Evolutionary conservation across 2,797 vertebrate species (phyloP).

Genomic region (Arremon brunneinucha): DNA sequence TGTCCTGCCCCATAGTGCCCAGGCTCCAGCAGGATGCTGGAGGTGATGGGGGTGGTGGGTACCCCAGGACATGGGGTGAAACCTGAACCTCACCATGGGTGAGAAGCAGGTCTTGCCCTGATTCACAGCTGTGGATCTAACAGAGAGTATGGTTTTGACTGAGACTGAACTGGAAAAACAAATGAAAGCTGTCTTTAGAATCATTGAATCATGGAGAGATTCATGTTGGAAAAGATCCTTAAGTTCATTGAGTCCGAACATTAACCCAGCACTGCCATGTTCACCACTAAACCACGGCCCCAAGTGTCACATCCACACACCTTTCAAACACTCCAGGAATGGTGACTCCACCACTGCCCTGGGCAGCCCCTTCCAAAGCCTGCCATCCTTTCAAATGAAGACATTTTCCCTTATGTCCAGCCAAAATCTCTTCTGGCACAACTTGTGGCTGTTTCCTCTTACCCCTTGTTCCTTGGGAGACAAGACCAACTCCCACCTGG

Average conservation of each 20-base stretch:
- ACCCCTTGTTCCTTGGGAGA: background rate
- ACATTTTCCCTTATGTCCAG: background rate
- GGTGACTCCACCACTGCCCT: background rate
- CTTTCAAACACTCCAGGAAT: background rate
- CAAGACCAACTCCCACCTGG: background rate
- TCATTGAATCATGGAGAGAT: background rate
- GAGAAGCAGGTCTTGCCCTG: background rate
- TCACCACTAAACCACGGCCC: background rate
- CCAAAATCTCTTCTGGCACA: background rate
- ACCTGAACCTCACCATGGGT: background rate
- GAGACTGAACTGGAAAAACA: background rate
- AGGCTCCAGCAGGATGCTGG: fast-evolving
- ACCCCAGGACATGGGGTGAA: background rate
- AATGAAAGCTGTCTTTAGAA: background rate
- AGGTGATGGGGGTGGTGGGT: background rate
- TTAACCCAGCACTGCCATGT: background rate
- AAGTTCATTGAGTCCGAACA: background rate
- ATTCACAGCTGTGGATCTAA: background rate
- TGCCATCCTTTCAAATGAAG: background rate
- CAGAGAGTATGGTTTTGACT: background rate
- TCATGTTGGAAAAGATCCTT: background rate
- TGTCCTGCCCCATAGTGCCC: fast-evolving
- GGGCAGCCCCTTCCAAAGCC: background rate
- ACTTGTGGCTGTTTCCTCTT: background rate
- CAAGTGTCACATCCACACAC: fast-evolving